Base-by-base conservation (phyloP, 1,140 invertebrate species). In the Eupristina koningsbergeri region DNA sequence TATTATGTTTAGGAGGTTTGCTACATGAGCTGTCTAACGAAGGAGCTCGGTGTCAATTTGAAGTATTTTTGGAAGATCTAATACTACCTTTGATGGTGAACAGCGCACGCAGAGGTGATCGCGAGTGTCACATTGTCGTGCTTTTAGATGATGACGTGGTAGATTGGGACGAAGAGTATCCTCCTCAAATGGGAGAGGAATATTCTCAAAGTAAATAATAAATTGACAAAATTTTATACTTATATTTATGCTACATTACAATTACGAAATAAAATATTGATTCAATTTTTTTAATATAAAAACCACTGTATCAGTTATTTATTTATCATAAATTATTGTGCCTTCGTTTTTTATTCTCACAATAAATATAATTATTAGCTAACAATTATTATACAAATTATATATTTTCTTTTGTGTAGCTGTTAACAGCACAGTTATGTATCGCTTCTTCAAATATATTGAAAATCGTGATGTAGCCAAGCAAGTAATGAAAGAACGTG, bases 401-500 rank as follows among this genome's bases (percentile, higher is more conserved):
- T 31, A 71, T 31, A 17, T 8, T 26, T 67, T 6, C 50, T 78
- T 77, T 85, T 82, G 22, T 34, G 87, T 88, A 96, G 96, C 97
- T 87, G 95, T 98, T 17, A 96, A 97, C 88, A 97, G 96, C 89
- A 98, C 97, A 77, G 96, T 97, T 22, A 96, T 99, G 94, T 98
- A 99, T 91, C 94, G 98, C 86, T 99, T 99, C 93, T 99, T 99
- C 93, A 99, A 99, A 90, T 99, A 99, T 91, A 99, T 99, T 86
- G 99, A 99, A 92, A 99, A 99, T 90, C 94, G 99, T 86, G 99
- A 99, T 91, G 98, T 99, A 17, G 99, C 99, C 3, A 99, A 99
- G 90, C 97, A 98, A 93, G 97, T 99, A 29, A 96, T 99, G 94
- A 99, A 99, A 90, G 99, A 99, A 89, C 94, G 99, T 76, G 98